Evolutionary conservation across 2,797 vertebrate genomes (phyloP).

Genomic region (Eulemur mongoz): DNA sequence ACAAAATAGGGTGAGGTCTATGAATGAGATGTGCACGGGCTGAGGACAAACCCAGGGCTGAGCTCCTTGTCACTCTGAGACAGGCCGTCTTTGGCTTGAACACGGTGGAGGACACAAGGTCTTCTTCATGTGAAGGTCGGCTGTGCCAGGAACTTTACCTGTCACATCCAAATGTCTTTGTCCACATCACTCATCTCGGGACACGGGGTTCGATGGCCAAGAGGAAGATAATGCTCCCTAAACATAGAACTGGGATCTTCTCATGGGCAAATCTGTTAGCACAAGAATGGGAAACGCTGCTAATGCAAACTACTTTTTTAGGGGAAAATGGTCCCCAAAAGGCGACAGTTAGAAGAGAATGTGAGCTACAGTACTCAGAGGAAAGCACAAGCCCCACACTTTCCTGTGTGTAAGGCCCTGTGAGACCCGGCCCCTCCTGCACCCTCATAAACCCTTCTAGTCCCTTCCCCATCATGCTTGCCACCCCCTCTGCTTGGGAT

Average conservation of each 20-base stretch:
- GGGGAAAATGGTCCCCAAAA: background rate
- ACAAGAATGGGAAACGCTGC: background rate
- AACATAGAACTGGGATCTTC: rapidly evolving
- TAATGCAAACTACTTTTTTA: background rate
- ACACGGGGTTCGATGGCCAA: background rate
- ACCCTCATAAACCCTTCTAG: background rate
- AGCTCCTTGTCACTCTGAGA: background rate
- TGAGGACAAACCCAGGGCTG: background rate
- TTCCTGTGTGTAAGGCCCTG: background rate
- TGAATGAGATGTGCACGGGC: rapidly evolving
- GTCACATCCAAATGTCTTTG: background rate
- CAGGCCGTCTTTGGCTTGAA: background rate
- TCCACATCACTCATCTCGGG: background rate
- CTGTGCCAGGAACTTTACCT: background rate
- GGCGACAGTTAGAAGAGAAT: background rate
- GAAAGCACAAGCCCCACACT: background rate
- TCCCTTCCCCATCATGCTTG: rapidly evolving
- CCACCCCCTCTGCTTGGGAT: background rate
- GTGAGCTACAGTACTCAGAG: background rate
- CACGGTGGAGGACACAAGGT: background rate
- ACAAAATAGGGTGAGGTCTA: rapidly evolving
- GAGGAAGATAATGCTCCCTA: too few relatives aligned
- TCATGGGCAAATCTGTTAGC: background rate
- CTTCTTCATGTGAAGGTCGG: background rate
- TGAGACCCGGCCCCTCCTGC: rapidly evolving